Base-by-base conservation (phyloP, 1,140 invertebrate genomes). In the Drosophila pachea region DNA sequence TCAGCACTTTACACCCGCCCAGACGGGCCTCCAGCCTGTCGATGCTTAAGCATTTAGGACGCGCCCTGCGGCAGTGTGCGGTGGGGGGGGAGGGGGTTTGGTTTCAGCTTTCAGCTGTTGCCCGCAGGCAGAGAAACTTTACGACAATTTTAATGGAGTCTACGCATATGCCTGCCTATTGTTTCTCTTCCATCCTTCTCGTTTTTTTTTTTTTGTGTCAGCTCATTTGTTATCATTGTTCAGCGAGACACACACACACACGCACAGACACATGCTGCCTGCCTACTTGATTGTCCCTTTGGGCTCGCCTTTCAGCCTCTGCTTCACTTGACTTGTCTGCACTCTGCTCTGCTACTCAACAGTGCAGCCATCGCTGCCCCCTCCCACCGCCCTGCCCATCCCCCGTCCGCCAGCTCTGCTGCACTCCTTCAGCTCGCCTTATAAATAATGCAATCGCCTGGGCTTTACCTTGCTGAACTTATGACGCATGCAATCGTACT, bases 161-260 rank as follows among this genome's bases (percentile, higher is more conserved):
- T 43, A 14, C 40, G 5, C 5, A 7, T 14, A 43, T 7, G 5
- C 8, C 4, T 5, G 11, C 9, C n/a, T 38, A 4, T 38, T 38
- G 4, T 8, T 38, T 38, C 4, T 8, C 11, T 3, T 40, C 8
- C 6, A 1, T 40, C 11, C 5, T 9, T 40, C 11, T 40, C 4
- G 0, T n/a, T 4, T 49, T 11, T 11, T 33, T 7, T 9, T 22
- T 31, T 36, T 56, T 49, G 32, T 43, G 40, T 7, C 35, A 53
- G 56, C 65, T 69, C 42, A 64, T 60, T 73, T 63, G 31, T 36
- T 42, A 5, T 64, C 43, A 73, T 73, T 73, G 67, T 73, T 73
- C 42, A 22, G 33, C 12, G 38, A 12, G 12, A 11, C 38, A 50
- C 40, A 8, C 11, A 11, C 31, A 35, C 49, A 9, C 38, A 32